Evolutionary conservation across 2,797 vertebrate species (phyloP), one percentile per base, ranked within the genome.

Genomic region (Sternarchorhynchus goeldii): DNA sequence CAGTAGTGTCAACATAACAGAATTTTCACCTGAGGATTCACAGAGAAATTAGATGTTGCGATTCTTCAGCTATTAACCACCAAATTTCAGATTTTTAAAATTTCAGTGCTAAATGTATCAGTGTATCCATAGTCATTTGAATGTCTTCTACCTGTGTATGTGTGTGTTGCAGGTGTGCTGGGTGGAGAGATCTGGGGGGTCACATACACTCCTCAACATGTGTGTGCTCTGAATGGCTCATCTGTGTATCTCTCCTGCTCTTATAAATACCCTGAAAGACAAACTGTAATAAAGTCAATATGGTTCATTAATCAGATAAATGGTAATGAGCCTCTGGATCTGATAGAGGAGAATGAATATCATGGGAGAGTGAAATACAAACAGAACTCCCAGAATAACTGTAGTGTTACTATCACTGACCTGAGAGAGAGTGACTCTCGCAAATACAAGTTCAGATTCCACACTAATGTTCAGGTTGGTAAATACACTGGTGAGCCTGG

Each of bases 361-460:
- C 8, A 20, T n/a, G 20, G 18, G 18, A 57, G 56, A 50, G 45
- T 50, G 56, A 4, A 57, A 8, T 57, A n/a, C 20, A 57, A 4
- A 1, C 18, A 57, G 18, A 57, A 5, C 56, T 57, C 56, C 56
- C 20, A 57, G 56, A 57, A n/a, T 5, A 57, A 6, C 18, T 5
- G 56, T 50, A 50, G 45, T 50, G 14, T 91, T 75, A 89, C 29
- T 67, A 86, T 91, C 70, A 80, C 0, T 1, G 8, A 87, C 17
- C 0, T 88, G 66, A 85, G 10, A 70, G 21, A 60, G 10, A 80
- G 0, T 0, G 88, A 90, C 34, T 85, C 87, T 67, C 79, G 21
- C 10, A 2, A 81, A n/a, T 90, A 89, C 70, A 36, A 0, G 58
- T 87, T 88, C 31, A 81, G 21, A 45, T 79, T 89, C 18, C 69